Conservation (phyloP, 2,113 vertebrate species). For the Sminthopsis crassicaudata region DNA sequence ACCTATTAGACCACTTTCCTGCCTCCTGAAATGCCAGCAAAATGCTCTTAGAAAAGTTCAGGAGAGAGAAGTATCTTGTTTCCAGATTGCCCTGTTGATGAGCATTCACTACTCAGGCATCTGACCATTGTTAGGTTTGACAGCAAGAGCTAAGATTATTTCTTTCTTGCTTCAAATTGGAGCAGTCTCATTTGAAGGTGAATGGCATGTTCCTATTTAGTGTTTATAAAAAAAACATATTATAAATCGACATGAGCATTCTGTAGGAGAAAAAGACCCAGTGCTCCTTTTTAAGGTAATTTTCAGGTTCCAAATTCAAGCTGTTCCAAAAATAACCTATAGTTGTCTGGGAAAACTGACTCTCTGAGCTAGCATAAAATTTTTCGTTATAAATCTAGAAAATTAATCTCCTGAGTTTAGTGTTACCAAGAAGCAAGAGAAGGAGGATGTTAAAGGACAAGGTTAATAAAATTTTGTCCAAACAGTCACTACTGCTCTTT, state of each 20-base stretch:
- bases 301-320: slow-evolving; percentile 72
- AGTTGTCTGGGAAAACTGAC: slow-evolving; percentile 72
- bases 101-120: background rate
- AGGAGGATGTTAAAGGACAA: slow-evolving; percentile 4
- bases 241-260: slow-evolving; percentile 74
- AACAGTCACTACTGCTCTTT: background rate
- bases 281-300: slow-evolving; percentile 72
- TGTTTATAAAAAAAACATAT: slow-evolving; percentile 78
- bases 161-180: slow-evolving; percentile 80
- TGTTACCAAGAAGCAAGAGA: slow-evolving; percentile 1
- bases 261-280: slow-evolving; percentile 65
- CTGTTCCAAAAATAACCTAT: slow-evolving; percentile 59
- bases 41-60: background rate
- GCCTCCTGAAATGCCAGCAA: background rate
- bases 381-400: slow-evolving; percentile 59
- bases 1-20: background rate
- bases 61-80: background rate
- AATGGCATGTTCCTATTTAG: slow-evolving; percentile 81
- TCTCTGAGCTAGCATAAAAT: slow-evolving; percentile 55
- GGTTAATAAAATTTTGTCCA: background rate
- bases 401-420: slow-evolving; percentile 14
- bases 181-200: slow-evolving; percentile 75
- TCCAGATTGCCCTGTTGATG: background rate
- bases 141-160: slow-evolving; percentile 70
- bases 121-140: slow-evolving; percentile 35